Evolutionary conservation across 2,797 vertebrate species (phyloP).

Genomic region (Linurgus olivaceus): DNA sequence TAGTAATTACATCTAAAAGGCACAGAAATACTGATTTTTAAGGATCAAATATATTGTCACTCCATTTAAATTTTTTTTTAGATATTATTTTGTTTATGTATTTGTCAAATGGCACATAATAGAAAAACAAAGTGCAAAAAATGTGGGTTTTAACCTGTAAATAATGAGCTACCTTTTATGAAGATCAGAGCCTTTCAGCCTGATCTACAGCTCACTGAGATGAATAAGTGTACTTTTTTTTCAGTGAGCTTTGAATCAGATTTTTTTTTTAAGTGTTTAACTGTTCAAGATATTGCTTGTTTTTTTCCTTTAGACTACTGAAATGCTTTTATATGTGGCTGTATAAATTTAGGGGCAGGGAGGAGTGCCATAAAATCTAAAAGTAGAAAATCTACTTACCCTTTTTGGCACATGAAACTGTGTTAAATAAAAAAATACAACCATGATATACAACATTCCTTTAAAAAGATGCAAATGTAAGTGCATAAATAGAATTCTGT

Average conservation of each 20-base stretch:
- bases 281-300: background rate
- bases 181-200: background rate
- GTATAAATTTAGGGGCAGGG: background rate
- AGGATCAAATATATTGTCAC: background rate
- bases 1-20: background rate
- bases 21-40: background rate
- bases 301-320: background rate
- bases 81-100: background rate
- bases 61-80: background rate
- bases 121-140: background rate
- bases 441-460: background rate
- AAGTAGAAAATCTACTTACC: background rate
- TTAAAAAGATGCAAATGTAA: background rate
- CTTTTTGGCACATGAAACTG: background rate
- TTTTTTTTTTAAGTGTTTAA: background rate
- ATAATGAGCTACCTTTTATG: background rate
- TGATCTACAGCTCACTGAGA: background rate
- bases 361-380: background rate
- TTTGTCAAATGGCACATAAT: background rate
- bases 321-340: background rate
- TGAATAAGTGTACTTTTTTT: background rate
- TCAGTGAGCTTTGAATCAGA: background rate
- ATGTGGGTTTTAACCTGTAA: background rate
- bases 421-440: background rate
- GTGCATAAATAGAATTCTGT: background rate